These are phyloP conservation scores for Microtus richardsoni DNA, from an alignment of 2,113 vertebrate species.

Conservation along the genomic window DNA sequence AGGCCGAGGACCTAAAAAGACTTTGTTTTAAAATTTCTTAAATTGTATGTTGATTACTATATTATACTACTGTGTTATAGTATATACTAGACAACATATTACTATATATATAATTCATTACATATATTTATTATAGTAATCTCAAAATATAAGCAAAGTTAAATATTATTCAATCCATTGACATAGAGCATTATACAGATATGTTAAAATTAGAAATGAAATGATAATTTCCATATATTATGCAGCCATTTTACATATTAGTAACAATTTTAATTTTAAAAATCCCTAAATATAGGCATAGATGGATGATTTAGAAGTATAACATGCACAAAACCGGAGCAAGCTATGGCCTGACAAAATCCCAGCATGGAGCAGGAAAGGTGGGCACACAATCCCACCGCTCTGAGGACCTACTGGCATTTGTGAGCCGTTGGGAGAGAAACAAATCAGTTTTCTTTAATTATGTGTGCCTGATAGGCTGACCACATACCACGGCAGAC, in stretches of 20 bases:
- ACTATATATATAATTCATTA: neutral
- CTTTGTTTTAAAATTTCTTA: neutral
- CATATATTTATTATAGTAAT: neutral
- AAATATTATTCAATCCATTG: neutral
- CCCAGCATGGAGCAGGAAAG: neutral
- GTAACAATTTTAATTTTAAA: neutral
- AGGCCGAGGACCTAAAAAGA: neutral
- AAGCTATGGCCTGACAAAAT: neutral
- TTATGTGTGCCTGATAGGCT: neutral
- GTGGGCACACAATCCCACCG: neutral
- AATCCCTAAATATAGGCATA: neutral
- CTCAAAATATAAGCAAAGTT: neutral
- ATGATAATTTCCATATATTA: neutral
- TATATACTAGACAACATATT: neutral
- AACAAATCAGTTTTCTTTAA: neutral
- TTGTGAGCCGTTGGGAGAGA: neutral
- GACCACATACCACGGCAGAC: neutral
- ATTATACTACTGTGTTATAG: neutral
- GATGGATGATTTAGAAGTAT: neutral
- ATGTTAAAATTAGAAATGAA: neutral
- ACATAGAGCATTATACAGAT: neutral
- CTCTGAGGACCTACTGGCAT: neutral
- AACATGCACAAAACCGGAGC: neutral
- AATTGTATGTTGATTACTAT: neutral
- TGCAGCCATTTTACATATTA: neutral